Evolutionary conservation across 2,113 vertebrate genomes (phyloP).

Genomic region (Perca fluviatilis): DNA sequence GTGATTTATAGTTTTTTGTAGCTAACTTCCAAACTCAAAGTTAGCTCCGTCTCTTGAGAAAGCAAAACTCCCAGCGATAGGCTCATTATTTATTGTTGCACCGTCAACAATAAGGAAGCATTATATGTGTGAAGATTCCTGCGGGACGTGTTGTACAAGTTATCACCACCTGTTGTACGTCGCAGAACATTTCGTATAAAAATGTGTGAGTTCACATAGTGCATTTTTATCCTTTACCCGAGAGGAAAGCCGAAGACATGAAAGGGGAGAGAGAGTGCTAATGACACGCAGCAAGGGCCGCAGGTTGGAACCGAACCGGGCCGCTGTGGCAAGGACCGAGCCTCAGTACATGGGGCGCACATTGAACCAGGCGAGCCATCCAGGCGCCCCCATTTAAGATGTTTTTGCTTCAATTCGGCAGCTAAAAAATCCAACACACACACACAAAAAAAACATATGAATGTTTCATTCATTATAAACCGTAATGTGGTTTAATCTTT

Average conservation of each 20-base stretch:
- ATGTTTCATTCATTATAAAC: neutral
- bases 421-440: neutral
- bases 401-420: neutral
- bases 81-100: neutral
- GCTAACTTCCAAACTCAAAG: neutral
- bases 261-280: too few species aligned
- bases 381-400: neutral
- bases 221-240: too few species aligned
- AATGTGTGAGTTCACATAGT: neutral
- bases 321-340: too few species aligned
- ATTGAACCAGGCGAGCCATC: too few species aligned
- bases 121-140: slow-evolving; percentile 6
- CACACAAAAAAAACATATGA: neutral
- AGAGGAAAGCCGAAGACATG: too few species aligned
- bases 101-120: neutral
- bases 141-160: slow-evolving; percentile 34
- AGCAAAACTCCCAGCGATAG: neutral
- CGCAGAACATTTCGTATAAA: too few species aligned
- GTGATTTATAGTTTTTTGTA: neutral
- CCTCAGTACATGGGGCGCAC: too few species aligned
- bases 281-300: too few species aligned
- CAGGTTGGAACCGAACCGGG: too few species aligned
- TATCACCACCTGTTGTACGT: slow-evolving; percentile 55
- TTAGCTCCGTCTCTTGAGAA: neutral
- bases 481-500: too few species aligned